phyloP scores from a whole-genome alignment of 2,797 vertebrate genomes.

The Chaunax sp. region DNA sequence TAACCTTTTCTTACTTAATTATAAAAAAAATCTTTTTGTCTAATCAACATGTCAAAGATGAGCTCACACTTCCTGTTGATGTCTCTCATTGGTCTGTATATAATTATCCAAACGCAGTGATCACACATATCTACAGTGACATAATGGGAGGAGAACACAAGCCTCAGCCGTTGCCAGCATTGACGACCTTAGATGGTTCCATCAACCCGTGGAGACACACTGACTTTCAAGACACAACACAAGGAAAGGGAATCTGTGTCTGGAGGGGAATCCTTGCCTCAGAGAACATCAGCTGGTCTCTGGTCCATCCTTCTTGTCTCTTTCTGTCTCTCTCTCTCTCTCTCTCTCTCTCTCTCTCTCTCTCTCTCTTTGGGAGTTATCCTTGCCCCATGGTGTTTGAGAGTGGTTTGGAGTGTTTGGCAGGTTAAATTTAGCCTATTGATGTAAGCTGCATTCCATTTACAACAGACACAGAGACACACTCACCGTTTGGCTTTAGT shows the following conservation, averaged over 20 bases:
- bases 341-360: slow-evolving; percentile 20
- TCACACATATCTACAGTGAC: slow-evolving; percentile 1
- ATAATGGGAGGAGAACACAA: neutral
- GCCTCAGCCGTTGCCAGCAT: slow-evolving; percentile 14
- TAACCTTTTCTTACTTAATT: neutral
- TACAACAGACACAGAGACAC: slow-evolving; percentile 89
- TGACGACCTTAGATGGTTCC: slow-evolving; percentile 16
- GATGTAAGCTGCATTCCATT: slow-evolving; percentile 97
- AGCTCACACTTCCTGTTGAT: neutral
- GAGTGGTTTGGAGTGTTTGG: slow-evolving; percentile 91
- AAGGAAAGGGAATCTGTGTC: slow-evolving; percentile 23
- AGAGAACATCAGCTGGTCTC: slow-evolving; percentile 21
- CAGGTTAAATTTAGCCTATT: slow-evolving; percentile 96
- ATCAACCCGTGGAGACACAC: slow-evolving; percentile 20
- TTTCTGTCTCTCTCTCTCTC: neutral
- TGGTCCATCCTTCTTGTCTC: slow-evolving; percentile 38
- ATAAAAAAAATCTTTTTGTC: slow-evolving; percentile 19
- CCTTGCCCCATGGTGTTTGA: slow-evolving; percentile 81
- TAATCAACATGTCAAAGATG: slow-evolving; percentile 3
- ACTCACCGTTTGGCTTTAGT: slow-evolving; percentile 87
- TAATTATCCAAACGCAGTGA: slow-evolving; percentile 27
- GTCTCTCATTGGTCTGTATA: slow-evolving; percentile 6
- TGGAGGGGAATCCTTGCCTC: slow-evolving; percentile 20
- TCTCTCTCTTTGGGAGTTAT: slow-evolving; percentile 51
- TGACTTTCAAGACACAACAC: slow-evolving; percentile 31